Base-by-base conservation (phyloP, 2,888 invertebrate genomes). In the Cremastinae sp. region DNA sequence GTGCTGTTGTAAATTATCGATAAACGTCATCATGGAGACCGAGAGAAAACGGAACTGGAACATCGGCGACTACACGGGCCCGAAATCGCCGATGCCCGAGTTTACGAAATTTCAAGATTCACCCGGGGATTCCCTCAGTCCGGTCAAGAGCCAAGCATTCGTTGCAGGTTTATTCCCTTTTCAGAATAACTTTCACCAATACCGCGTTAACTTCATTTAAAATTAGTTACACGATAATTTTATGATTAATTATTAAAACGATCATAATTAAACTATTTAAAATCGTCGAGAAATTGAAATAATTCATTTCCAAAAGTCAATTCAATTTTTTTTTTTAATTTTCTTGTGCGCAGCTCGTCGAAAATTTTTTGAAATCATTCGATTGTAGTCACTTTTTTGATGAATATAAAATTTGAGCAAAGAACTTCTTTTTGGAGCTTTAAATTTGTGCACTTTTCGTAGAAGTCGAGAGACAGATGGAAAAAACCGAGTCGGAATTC, bases 391-490 rank as follows among this genome's bases (percentile, higher is more conserved):
- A 28, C 28, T 28, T 28, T 28, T 28, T 28, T 28, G 5, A 28
- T n/a, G n/a, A n/a, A n/a, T n/a, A n/a, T n/a, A n/a, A n/a, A n/a
- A n/a, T n/a, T n/a, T n/a, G n/a, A n/a, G n/a, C n/a, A n/a, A n/a
- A n/a, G n/a, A n/a, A n/a, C n/a, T n/a, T n/a, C n/a, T 28, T 28
- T 28, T 28, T 28, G 28, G 28, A 2, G 2, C 28, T 28, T 2
- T 28, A 5, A 28, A 28, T 41, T 41, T 41, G 2, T 41, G 41
- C 12, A n/a, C 20, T 38, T 18, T 14, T 65, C 51, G 49, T 69
- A 91, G 91, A 90, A 81, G 88, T 91, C 65, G 90, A 90, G 66
- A 86, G 90, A 70, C 89, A 91, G 76, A 79, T 91, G 14, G 85
- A 90, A 72, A 85, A 87, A 69, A 90, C 91, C 0, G 91, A 91